Evolutionary conservation across 2,888 invertebrate genomes (phyloP), one percentile per base, ranked within the genome.

Genomic region (Lasioglossum zephyrum): DNA sequence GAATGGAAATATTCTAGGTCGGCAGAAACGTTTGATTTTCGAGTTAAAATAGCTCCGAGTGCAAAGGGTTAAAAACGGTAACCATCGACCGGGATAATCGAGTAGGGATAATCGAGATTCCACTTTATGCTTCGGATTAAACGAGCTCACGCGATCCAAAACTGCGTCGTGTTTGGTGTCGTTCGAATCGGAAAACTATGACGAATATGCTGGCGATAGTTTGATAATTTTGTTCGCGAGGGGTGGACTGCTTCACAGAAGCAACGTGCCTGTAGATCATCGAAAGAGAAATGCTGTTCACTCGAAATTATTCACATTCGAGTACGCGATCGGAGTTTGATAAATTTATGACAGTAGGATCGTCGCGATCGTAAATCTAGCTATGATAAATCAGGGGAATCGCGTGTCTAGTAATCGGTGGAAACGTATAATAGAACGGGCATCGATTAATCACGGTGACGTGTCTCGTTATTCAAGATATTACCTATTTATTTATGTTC

Each of bases 341-440:
- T 36, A 63, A 63, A 63, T 63, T 31, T 63, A 63, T 63, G 63
- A 63, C 63, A 63, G 63, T 16, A 31, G 31, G 8, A 63, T 63
- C 63, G 63, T 63, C 63, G 63, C 63, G 6, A 8, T 31, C 31
- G 63, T 36, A 8, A 36, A 39, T 22, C 69, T 60, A 74, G 41
- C 69, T 57, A 66, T 73, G 80, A 84, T 88, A 84, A 88, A 88
- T 88, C 86, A 84, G 74, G 78, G 77, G 77, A 63, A 75, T 60
- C 75, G 75, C 70, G 72, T 36, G 82, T 18, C 44, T 63, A 47
- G 70, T 41, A 72, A 77, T 66, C 26, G 77, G 49, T n/a, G 75
- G 80, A 76, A 69, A 57, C 36, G 57, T 41, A 73, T 83, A 87
- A 83, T 83, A 87, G 83, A 87, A 80, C 80, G 74, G 70, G 80